phyloP scores from a whole-genome alignment of 2,113 vertebrate species.

The Eidolon helvum region DNA sequence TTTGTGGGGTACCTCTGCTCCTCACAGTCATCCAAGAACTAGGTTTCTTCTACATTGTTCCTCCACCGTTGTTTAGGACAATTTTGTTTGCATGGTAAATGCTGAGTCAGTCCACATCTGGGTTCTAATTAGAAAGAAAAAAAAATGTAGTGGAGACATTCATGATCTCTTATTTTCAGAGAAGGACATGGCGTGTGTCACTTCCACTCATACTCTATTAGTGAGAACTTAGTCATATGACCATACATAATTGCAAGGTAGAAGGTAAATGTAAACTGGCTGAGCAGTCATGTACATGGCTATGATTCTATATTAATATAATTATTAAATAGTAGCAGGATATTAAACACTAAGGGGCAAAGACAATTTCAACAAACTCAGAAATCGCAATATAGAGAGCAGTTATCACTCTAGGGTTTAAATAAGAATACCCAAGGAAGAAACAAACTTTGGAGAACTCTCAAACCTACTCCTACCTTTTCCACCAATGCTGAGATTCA shows the following conservation, averaged over 20 bases:
- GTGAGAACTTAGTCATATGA: neutral
- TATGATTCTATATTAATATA: neutral
- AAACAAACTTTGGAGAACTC: neutral
- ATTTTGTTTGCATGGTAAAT: neutral
- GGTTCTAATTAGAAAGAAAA: neutral
- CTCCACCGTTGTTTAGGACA: neutral
- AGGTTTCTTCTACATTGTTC: neutral
- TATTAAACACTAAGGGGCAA: neutral
- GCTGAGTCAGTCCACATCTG: neutral
- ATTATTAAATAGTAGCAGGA: neutral
- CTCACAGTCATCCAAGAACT: neutral
- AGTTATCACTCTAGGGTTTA: neutral
- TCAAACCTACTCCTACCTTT: fast-evolving
- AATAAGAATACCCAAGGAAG: neutral
- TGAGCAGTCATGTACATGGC: fast-evolving
- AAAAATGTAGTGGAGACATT: neutral
- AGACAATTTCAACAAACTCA: neutral
- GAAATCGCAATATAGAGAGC: neutral
- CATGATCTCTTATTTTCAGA: neutral
- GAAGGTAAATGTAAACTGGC: neutral
- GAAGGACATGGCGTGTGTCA: neutral
- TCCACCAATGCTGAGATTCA: neutral
- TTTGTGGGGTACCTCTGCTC: neutral
- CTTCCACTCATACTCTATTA: neutral
- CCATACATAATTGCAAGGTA: neutral